Percentiles rank a stretch among this genome's conserved stretches.
Conservation (phyloP, 1,140 invertebrate genomes). For the Tribolium madens region DNA sequence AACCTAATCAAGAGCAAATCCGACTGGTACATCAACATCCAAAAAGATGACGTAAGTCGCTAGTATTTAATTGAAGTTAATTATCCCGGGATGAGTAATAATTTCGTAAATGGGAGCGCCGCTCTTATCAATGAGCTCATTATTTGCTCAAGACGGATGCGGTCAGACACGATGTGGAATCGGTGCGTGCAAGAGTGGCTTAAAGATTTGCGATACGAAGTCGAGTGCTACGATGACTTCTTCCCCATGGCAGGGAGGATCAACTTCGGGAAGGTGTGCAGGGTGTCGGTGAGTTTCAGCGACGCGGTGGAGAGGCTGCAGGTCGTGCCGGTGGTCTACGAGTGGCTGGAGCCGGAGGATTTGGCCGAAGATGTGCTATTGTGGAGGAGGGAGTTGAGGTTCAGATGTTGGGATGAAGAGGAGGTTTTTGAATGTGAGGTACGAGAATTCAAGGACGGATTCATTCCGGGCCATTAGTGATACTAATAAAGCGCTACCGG, state of each 20-base stretch:
- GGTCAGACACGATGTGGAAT: conserved; percentile 21
- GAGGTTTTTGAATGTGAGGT: conserved; percentile 24
- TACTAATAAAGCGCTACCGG: background rate
- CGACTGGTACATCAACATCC: conserved; percentile 21
- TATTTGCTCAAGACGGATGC: conserved; percentile 23
- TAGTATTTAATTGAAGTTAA: background rate
- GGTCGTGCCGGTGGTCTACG: conserved; percentile 1
- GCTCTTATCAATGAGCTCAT: conserved; percentile 37
- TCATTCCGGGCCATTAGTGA: too few species aligned
- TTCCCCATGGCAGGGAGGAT: background rate
- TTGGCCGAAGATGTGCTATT: conserved; percentile 5
- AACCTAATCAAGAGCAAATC: conserved; percentile 15
- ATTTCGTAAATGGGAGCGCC: conserved; percentile 34
- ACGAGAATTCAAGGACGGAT: background rate
- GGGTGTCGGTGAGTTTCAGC: background rate
- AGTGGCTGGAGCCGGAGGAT: background rate
- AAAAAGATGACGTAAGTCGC: conserved; percentile 13
- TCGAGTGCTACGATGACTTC: conserved; percentile 34
- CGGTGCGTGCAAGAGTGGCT: conserved; percentile 23
- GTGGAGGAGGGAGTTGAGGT: conserved; percentile 26
- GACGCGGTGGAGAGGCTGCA: background rate
- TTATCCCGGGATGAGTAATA: conserved; percentile 26
- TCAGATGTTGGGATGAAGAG: conserved; percentile 9
- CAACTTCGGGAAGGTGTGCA: conserved; percentile 8
- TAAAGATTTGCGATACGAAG: background rate